Evolutionary conservation across 2,888 invertebrate genomes (phyloP).

Genomic region (Orchesellides sinensis): DNA sequence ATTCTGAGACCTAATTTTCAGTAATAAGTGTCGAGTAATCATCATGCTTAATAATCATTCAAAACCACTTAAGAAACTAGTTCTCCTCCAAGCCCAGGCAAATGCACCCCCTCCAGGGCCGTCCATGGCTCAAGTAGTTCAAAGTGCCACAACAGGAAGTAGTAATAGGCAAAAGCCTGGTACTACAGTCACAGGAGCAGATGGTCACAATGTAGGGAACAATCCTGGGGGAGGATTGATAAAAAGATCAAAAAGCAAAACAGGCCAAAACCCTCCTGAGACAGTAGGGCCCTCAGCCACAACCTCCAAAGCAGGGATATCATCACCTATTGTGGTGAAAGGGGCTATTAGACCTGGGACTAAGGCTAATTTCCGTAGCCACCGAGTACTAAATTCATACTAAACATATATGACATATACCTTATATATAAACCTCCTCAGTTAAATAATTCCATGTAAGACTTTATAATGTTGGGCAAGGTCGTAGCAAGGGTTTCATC

Average conservation of each 20-base stretch:
- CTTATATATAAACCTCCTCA: too few relatives aligned
- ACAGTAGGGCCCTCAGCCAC: neutral
- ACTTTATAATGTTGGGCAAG: neutral
- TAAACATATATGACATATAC: neutral
- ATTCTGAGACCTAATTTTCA: too few relatives aligned
- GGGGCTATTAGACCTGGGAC: constrained; percentile 4
- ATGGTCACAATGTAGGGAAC: constrained; percentile 12
- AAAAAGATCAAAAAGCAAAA: constrained; percentile 43
- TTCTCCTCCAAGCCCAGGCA: neutral
- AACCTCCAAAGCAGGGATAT: neutral
- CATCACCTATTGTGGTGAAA: constrained; percentile 24
- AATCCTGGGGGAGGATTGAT: constrained; percentile 27
- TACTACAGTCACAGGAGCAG: neutral
- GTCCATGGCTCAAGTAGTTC: neutral
- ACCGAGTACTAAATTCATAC: constrained; percentile 32
- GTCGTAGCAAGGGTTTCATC: neutral
- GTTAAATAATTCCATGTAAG: neutral
- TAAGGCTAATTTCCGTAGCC: constrained; percentile 15
- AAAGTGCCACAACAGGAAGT: neutral
- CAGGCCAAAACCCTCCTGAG: neutral
- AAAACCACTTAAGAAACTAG: too few relatives aligned
- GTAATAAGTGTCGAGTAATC: too few relatives aligned
- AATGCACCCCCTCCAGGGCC: neutral
- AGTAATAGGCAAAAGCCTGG: constrained; percentile 22
- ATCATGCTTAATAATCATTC: too few relatives aligned